Conservation (phyloP, 1,140 invertebrate genomes). For the Colletes gigas region DNA sequence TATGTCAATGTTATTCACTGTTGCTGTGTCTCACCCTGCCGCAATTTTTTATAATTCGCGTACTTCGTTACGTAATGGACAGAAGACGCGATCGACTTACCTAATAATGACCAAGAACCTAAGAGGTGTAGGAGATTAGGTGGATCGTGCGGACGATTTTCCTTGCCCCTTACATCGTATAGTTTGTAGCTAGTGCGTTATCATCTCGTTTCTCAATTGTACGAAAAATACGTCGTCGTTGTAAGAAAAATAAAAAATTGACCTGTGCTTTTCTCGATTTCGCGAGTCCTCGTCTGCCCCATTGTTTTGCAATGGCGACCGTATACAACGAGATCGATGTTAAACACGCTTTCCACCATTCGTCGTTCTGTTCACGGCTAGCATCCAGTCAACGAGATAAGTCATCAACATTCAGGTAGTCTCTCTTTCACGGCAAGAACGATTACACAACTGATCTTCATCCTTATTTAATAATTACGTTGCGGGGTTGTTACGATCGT, state of each 20-base stretch:
- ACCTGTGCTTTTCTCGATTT: constrained; percentile 43
- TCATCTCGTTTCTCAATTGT: too few species aligned
- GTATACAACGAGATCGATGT: constrained; percentile 42
- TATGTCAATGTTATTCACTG: too few species aligned
- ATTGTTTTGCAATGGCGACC: constrained; percentile 3
- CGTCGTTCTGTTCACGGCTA: constrained; percentile 17
- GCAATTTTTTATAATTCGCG: too few species aligned
- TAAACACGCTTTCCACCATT: constrained; percentile 17
- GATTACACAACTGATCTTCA: constrained; percentile 6
- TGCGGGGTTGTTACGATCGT: constrained; percentile 15
- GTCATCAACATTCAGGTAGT: constrained; percentile 29
- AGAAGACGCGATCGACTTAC: too few species aligned
- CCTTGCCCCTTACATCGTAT: too few species aligned
- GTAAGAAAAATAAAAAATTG: constrained; percentile 68
- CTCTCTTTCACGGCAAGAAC: background rate
- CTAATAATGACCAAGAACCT: too few species aligned
- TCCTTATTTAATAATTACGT: background rate
- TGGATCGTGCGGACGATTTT: too few species aligned
- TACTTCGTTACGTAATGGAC: too few species aligned
- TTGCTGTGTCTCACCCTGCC: too few species aligned
- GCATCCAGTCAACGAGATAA: constrained; percentile 53
- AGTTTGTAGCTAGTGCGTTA: too few species aligned
- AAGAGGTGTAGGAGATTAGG: too few species aligned
- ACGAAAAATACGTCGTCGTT: constrained; percentile 61
- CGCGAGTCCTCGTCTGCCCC: constrained; percentile 9